Conservation (phyloP, 30 jellyfish, hydroid and myxozoan species). For the Cassiopea xamachana region DNA sequence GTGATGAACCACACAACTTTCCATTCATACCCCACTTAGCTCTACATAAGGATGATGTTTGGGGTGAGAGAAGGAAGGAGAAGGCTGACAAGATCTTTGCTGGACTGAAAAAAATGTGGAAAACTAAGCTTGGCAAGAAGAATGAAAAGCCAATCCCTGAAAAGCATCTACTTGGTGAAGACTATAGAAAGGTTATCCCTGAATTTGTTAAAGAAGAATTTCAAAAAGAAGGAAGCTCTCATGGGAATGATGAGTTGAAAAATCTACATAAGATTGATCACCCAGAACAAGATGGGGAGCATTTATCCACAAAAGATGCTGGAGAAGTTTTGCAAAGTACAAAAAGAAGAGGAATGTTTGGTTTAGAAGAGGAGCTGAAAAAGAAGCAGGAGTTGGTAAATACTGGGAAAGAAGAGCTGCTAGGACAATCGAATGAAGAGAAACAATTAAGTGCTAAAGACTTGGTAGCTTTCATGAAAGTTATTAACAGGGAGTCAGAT, state of each 20-base stretch:
- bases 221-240: neutral
- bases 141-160: neutral
- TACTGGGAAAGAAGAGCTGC: conserved; percentile 25
- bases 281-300: conserved; percentile 38
- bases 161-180: conserved; percentile 27
- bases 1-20: conserved; percentile 34
- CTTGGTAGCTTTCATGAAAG: neutral
- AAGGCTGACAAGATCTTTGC: conserved; percentile 31
- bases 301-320: conserved; percentile 27
- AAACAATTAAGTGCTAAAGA: conserved; percentile 2
- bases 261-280: conserved; percentile 17
- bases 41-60: conserved; percentile 2
- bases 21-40: conserved; percentile 52
- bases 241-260: conserved; percentile 17
- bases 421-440: conserved; percentile 14
- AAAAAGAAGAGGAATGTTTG: conserved; percentile 16
- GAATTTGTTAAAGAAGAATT: conserved; percentile 34
- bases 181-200: conserved; percentile 43
- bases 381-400: conserved; percentile 10
- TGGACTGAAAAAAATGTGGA: conserved; percentile 48
- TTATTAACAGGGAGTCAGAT: conserved; percentile 46
- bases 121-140: neutral
- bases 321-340: conserved; percentile 2
- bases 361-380: conserved; percentile 18
- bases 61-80: conserved; percentile 12